Conservation (phyloP, 2,888 invertebrate genomes). For the Eristalis pertinax region DNA sequence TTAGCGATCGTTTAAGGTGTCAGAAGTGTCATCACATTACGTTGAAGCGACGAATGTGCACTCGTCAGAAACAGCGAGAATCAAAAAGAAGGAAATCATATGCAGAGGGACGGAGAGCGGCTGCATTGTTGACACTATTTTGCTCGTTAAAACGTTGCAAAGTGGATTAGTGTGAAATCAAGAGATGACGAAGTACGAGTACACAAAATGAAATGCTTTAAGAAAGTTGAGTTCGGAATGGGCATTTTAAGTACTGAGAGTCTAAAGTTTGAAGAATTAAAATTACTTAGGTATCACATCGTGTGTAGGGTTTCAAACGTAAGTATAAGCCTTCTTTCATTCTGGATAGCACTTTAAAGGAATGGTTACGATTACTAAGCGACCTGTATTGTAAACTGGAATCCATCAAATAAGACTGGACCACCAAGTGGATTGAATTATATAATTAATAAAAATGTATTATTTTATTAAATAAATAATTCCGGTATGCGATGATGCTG, state of each 20-base stretch:
- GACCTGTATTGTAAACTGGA: too few relatives aligned
- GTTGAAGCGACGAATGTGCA: slow-evolving; percentile 30
- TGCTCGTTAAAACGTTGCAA: neutral
- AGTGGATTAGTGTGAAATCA: slow-evolving; percentile 1
- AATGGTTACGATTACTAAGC: too few relatives aligned
- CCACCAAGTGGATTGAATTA: too few relatives aligned
- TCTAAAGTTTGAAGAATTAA: neutral
- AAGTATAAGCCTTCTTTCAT: too few relatives aligned
- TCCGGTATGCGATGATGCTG: too few relatives aligned
- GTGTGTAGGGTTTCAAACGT: neutral
- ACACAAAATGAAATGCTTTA: neutral
- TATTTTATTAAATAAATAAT: too few relatives aligned
- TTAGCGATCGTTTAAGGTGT: slow-evolving; percentile 68
- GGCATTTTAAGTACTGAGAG: neutral
- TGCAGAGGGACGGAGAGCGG: neutral
- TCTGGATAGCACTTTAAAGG: neutral
- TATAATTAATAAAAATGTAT: too few relatives aligned
- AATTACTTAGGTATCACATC: neutral
- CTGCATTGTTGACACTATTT: neutral
- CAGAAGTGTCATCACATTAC: slow-evolving; percentile 57
- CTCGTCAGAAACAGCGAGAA: slow-evolving; percentile 30
- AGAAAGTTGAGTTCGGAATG: neutral
- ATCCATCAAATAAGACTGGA: too few relatives aligned
- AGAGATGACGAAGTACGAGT: neutral
- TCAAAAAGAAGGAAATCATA: slow-evolving; percentile 2